A percentile compares a stretch with the other conserved stretches of the same genome.
Evolutionary conservation across 2,888 invertebrate genomes (phyloP).

Genomic region (Epirrhoe alternata): DNA sequence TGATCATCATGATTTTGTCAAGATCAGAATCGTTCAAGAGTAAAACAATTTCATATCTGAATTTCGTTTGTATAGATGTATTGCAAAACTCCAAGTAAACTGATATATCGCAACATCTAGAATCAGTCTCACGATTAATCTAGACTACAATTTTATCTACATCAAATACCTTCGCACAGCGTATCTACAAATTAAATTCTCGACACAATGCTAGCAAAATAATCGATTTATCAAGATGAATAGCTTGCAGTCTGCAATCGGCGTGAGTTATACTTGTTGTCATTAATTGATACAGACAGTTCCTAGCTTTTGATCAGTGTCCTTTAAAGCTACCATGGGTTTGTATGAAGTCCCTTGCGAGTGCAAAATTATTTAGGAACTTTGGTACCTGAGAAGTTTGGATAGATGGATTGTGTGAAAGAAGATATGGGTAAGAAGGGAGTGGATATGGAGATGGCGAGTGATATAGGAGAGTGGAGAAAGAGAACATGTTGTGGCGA

Average conservation of each 20-base stretch:
- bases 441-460: too few species aligned
- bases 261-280: conserved; percentile 36
- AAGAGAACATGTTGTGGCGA: too few species aligned
- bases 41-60: too few species aligned
- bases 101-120: background rate
- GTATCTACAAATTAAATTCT: conserved; percentile 27
- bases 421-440: too few species aligned
- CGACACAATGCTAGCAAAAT: conserved; percentile 21
- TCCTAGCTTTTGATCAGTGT: conserved; percentile 26
- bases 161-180: conserved; percentile 15
- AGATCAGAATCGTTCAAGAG: too few species aligned
- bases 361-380: background rate
- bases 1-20: too few species aligned
- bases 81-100: background rate
- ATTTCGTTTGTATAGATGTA: too few species aligned
- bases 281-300: conserved; percentile 38
- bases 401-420: too few species aligned
- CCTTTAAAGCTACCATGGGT: conserved; percentile 8
- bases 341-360: conserved; percentile 11
- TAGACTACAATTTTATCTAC: conserved; percentile 10
- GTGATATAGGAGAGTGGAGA: too few species aligned
- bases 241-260: conserved; percentile 29
- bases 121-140: conserved; percentile 1
- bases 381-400: too few species aligned
- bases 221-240: conserved; percentile 38